Percentiles rank a stretch among this genome's conserved stretches.
phyloP scores from a whole-genome alignment of 2,888 invertebrate genomes.

The Anthophora plumipes region DNA sequence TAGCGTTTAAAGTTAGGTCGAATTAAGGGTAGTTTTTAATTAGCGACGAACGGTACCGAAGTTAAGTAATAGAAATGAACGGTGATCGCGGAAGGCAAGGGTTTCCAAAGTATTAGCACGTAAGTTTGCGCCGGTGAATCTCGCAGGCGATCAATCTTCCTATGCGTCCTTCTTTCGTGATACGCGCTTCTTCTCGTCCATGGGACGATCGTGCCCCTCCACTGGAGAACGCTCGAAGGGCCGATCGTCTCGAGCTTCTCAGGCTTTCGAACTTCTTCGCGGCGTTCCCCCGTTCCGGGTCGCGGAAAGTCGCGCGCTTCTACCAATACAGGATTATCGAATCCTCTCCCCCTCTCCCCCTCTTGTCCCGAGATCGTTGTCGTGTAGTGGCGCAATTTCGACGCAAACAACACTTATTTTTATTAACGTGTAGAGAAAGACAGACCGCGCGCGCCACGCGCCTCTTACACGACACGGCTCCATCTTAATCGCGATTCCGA shows the following conservation, averaged over 20 bases:
- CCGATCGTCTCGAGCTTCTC: constrained; percentile 39
- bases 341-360: neutral
- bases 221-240: neutral
- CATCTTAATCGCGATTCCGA: constrained; percentile 45
- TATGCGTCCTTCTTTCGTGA: constrained; percentile 41
- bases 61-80: constrained; percentile 64
- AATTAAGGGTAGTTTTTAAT: constrained; percentile 72
- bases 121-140: constrained; percentile 68
- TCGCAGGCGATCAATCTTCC: constrained; percentile 56
- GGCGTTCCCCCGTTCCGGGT: constrained; percentile 39
- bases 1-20: constrained; percentile 73
- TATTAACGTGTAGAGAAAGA: constrained; percentile 75
- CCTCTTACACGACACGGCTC: constrained; percentile 53
- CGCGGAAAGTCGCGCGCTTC: constrained; percentile 16
- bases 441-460: constrained; percentile 48
- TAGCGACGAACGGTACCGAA: constrained; percentile 65
- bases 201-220: neutral
- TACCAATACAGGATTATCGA: neutral
- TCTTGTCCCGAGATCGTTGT: constrained; percentile 40
- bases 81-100: constrained; percentile 61
- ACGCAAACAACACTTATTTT: constrained; percentile 81
- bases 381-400: constrained; percentile 67
- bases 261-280: constrained; percentile 43
- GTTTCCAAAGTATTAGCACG: constrained; percentile 82
- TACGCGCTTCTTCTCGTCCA: constrained; percentile 54